A percentile compares a stretch with the other conserved stretches of the same genome.
These are phyloP conservation scores for Galagoides demidoff DNA, from an alignment of 2,797 vertebrate species.

Conservation along the genomic window DNA sequence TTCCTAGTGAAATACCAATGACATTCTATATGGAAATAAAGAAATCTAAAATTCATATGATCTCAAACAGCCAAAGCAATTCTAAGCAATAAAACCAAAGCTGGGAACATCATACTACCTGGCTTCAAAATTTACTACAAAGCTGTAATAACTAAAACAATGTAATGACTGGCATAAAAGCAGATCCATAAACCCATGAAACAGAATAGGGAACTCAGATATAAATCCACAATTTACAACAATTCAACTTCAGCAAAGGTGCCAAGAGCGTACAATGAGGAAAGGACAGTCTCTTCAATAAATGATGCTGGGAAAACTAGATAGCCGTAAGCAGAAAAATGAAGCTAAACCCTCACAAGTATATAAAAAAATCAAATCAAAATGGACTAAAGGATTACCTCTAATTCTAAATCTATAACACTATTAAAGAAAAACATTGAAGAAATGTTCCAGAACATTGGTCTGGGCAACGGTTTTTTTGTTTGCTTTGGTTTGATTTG, in stretches of 20 bases:
- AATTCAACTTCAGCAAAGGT: background rate
- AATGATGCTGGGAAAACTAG: background rate
- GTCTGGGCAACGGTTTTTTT: background rate
- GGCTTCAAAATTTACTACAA: too few relatives aligned
- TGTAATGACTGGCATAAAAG: too few relatives aligned
- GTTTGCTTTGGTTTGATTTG: too few relatives aligned
- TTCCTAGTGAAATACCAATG: background rate
- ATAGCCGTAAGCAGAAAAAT: background rate
- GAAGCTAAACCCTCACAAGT: background rate
- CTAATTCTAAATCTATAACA: background rate
- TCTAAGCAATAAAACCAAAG: background rate
- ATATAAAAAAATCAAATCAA: background rate
- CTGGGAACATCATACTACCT: background rate
- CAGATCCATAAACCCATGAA: too few relatives aligned
- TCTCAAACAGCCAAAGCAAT: background rate
- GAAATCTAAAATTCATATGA: too few relatives aligned
- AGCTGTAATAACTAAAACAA: too few relatives aligned
- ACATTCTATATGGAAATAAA: background rate
- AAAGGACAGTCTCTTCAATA: background rate
- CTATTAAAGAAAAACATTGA: background rate
- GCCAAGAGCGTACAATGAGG: background rate
- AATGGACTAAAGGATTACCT: background rate
- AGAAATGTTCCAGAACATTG: background rate
- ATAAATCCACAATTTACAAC: background rate
- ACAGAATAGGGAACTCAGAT: too few relatives aligned